Percentiles rank a stretch among this genome's conserved stretches.
Evolutionary conservation across 2,888 invertebrate genomes (phyloP).

Genomic region (Papilio gigon): DNA sequence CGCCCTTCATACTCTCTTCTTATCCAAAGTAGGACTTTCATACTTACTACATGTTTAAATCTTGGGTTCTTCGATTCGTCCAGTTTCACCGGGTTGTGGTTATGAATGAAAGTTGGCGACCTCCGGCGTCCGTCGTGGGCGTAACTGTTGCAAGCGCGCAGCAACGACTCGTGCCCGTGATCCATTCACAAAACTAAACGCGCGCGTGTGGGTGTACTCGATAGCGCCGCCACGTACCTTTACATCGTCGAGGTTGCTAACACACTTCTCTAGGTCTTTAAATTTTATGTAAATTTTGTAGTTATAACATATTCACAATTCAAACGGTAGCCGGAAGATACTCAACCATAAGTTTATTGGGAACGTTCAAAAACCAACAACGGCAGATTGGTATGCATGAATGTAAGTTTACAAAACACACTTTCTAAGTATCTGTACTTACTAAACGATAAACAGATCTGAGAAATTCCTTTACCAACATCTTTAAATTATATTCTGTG

Average conservation of each 20-base stretch:
- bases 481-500: no score
- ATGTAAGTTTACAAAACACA: background rate
- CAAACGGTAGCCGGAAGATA: slow-evolving; percentile 25
- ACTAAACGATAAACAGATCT: background rate
- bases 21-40: no score
- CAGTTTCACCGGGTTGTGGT: slow-evolving; percentile 47
- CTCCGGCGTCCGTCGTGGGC: slow-evolving; percentile 73
- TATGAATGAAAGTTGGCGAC: slow-evolving; percentile 82
- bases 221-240: slow-evolving; percentile 57
- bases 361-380: background rate
- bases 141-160: slow-evolving; percentile 69
- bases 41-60: no score
- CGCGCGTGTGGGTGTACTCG: slow-evolving; percentile 62
- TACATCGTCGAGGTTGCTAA: slow-evolving; percentile 50
- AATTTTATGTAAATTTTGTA: slow-evolving; percentile 25
- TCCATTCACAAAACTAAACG: slow-evolving; percentile 70
- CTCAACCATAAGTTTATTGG: slow-evolving; percentile 1
- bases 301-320: slow-evolving; percentile 1
- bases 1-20: background rate
- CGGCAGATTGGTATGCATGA: background rate
- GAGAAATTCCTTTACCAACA: background rate
- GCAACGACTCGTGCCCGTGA: slow-evolving; percentile 48
- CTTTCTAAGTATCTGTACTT: background rate
- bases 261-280: slow-evolving; percentile 45
- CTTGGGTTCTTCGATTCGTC: slow-evolving; percentile 32